These are phyloP conservation scores for Lochmaea crataegi DNA, from an alignment of 2,888 invertebrate genomes.

Conservation along the genomic window DNA sequence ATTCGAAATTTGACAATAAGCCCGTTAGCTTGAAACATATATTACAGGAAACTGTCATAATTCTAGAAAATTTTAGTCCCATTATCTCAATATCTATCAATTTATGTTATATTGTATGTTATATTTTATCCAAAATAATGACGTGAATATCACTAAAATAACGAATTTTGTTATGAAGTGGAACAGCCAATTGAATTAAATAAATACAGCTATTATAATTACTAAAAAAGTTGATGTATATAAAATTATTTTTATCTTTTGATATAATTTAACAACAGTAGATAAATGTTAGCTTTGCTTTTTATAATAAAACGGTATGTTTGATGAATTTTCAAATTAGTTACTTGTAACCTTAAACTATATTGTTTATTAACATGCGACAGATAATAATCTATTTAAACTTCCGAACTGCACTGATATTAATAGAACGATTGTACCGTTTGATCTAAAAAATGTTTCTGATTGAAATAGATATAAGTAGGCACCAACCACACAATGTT, in stretches of 20 bases:
- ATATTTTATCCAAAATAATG: too few species aligned
- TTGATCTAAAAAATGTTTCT: neutral
- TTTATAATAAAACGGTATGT: too few species aligned
- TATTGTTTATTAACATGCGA: constrained; percentile 1
- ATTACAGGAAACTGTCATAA: too few species aligned
- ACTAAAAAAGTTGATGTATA: neutral
- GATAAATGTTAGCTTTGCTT: neutral
- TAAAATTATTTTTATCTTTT: neutral
- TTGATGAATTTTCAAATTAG: constrained; percentile 1
- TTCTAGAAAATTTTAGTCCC: too few species aligned
- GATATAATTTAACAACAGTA: neutral
- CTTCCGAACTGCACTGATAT: neutral
- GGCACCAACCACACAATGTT: constrained; percentile 1
- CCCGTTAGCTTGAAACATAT: too few species aligned
- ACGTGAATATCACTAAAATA: neutral
- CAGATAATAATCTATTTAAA: neutral
- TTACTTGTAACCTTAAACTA: neutral
- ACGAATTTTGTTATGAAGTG: neutral
- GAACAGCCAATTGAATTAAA: neutral
- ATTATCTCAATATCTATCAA: too few species aligned
- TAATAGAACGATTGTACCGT: neutral
- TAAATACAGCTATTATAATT: neutral
- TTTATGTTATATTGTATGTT: too few species aligned
- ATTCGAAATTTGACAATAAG: too few species aligned
- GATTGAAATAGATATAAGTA: neutral